Percentiles rank a stretch among this genome's conserved stretches.
These are phyloP conservation scores for Urosaurus nigricauda DNA, from an alignment of 2,797 vertebrate genomes.

Conservation along the genomic window DNA sequence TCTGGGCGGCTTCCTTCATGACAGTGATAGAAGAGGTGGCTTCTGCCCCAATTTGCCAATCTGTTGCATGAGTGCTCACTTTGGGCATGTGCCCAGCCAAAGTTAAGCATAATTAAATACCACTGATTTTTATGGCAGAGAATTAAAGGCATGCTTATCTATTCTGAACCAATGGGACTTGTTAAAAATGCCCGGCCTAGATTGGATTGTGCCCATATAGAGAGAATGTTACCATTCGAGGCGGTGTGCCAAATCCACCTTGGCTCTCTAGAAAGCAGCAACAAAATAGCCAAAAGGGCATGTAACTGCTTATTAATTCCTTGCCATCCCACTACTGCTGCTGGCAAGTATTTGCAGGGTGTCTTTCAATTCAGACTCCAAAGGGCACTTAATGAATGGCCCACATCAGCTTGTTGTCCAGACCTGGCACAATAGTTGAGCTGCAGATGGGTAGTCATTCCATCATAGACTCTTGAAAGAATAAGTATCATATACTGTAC, in stretches of 20 bases:
- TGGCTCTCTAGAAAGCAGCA: not conserved
- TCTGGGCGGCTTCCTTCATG: not conserved
- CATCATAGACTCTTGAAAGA: conserved; percentile 7
- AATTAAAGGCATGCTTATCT: not conserved
- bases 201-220: not conserved
- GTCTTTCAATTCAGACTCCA: conserved; percentile 7
- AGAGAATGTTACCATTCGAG: not conserved
- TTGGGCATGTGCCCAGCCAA: not conserved
- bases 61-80: not conserved
- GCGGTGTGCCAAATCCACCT: not conserved
- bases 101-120: conserved; percentile 7
- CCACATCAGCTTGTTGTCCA: not conserved
- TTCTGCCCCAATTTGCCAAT: not conserved
- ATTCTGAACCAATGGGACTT: not conserved
- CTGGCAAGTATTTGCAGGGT: not conserved
- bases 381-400: conserved; percentile 31
- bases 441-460: not conserved
- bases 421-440: conserved; percentile 1
- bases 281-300: not conserved
- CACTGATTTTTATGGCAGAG: not conserved
- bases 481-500: not conserved
- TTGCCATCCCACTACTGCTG: rapidly evolving
- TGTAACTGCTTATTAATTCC: conserved; percentile 14
- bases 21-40: not conserved
- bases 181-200: not conserved